Conservation (phyloP, 2,888 invertebrate genomes). For the Steinernema carpocapsae region DNA sequence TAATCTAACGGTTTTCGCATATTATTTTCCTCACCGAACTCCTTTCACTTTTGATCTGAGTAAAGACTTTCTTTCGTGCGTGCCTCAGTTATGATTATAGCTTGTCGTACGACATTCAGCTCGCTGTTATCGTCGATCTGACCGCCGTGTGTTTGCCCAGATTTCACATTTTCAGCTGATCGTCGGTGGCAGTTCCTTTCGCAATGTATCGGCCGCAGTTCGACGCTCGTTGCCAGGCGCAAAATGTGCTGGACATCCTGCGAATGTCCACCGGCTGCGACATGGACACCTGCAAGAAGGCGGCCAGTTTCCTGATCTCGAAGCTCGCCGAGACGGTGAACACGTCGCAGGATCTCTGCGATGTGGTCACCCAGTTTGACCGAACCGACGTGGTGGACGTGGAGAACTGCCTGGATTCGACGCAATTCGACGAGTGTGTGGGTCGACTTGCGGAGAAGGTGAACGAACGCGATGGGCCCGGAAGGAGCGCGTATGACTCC, state of each 20-base stretch:
- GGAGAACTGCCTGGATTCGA: neutral
- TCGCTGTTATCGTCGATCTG: too few relatives aligned
- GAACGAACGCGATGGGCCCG: neutral
- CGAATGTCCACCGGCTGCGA: neutral
- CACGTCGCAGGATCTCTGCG: neutral
- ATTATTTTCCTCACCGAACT: too few relatives aligned
- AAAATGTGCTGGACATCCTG: neutral
- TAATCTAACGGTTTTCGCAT: too few relatives aligned
- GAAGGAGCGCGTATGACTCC: neutral
- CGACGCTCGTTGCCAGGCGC: neutral
- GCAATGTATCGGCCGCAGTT: conserved; percentile 19
- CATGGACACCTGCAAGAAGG: neutral
- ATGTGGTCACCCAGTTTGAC: neutral
- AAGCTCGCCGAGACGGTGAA: neutral
- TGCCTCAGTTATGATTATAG: too few relatives aligned
- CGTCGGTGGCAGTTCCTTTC: neutral
- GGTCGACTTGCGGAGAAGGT: neutral
- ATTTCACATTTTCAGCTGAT: too few relatives aligned
- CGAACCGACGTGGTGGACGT: neutral
- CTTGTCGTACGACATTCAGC: too few relatives aligned
- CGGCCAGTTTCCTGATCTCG: neutral
- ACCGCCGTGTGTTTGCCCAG: too few relatives aligned
- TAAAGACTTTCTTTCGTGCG: too few relatives aligned
- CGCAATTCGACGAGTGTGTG: neutral
- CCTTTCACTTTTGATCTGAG: too few relatives aligned